Evolutionary conservation across 2,113 vertebrate species (phyloP).

Genomic region (Thermophis baileyi): DNA sequence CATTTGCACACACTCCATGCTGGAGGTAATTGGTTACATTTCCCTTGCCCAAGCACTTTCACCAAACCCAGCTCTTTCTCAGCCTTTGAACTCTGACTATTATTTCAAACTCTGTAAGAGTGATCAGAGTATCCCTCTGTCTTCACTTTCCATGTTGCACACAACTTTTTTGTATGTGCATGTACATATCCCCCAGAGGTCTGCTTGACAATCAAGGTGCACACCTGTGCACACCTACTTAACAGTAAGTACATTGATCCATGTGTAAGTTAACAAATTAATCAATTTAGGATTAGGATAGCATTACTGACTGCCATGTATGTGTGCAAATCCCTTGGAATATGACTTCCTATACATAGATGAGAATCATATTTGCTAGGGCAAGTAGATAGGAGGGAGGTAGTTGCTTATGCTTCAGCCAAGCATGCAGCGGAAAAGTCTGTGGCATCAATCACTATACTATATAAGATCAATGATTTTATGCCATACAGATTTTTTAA

Average conservation of each 20-base stretch:
- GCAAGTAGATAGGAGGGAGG: neutral
- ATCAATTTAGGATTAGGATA: neutral
- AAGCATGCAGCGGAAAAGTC: neutral
- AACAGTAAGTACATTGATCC: neutral
- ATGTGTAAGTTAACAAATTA: neutral
- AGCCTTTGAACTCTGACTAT: neutral
- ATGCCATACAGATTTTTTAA: neutral
- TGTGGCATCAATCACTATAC: neutral
- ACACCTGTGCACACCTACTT: neutral
- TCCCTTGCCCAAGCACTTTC: neutral
- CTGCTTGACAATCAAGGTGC: neutral
- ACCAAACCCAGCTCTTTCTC: neutral
- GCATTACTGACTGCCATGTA: neutral
- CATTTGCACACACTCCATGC: neutral
- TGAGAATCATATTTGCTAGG: neutral
- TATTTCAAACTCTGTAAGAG: neutral
- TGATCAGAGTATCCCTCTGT: neutral
- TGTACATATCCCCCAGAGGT: neutral
- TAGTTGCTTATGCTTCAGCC: neutral
- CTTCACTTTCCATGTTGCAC: neutral
- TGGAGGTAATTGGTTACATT: neutral
- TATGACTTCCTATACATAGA: neutral
- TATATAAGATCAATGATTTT: neutral
- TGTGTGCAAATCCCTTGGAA: neutral
- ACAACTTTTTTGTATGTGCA: neutral